phyloP scores from a whole-genome alignment of 2,888 invertebrate species.

The Heliothis peltigera region DNA sequence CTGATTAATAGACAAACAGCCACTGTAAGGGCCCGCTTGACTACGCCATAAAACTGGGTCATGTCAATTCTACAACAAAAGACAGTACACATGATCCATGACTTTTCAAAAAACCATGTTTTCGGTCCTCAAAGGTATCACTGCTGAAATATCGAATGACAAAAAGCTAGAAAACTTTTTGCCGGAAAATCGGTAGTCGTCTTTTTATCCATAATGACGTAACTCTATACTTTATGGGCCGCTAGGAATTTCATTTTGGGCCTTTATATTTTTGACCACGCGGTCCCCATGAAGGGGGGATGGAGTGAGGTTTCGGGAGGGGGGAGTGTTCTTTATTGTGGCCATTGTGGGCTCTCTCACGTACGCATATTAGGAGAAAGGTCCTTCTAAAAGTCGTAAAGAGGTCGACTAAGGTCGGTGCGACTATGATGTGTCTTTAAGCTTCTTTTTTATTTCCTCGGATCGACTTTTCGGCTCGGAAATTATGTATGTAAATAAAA shows the following conservation, averaged over 20 bases:
- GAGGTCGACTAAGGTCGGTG: conserved; percentile 78
- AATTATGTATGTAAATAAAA: conserved; percentile 52
- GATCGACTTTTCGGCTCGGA: conserved; percentile 63
- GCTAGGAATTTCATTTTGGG: conserved; percentile 85
- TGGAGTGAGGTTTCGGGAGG: conserved; percentile 30
- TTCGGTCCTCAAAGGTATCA: conserved; percentile 53
- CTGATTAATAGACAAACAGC: conserved; percentile 43
- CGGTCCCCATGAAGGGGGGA: conserved; percentile 57
- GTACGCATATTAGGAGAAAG: conserved; percentile 82
- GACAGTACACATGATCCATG: conserved; percentile 11
- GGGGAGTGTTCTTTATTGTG: conserved; percentile 74
- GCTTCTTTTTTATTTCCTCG: conserved; percentile 69
- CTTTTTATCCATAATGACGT: conserved; percentile 82
- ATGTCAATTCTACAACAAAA: conserved; percentile 27
- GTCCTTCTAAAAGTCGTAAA: conserved; percentile 81
- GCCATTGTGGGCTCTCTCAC: conserved; percentile 77
- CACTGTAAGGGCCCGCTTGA: conserved; percentile 31
- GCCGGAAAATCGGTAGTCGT: conserved; percentile 63
- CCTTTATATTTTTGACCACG: conserved; percentile 86
- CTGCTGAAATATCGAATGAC: conserved; percentile 58
- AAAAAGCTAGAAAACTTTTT: conserved; percentile 52
- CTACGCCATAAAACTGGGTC: conserved; percentile 33
- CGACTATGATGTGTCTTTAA: conserved; percentile 71
- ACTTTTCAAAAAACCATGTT: conserved; percentile 33
- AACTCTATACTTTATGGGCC: conserved; percentile 86